Evolutionary conservation across 2,113 vertebrate genomes (phyloP).

Genomic region (Xenotilapia caudafasciata): DNA sequence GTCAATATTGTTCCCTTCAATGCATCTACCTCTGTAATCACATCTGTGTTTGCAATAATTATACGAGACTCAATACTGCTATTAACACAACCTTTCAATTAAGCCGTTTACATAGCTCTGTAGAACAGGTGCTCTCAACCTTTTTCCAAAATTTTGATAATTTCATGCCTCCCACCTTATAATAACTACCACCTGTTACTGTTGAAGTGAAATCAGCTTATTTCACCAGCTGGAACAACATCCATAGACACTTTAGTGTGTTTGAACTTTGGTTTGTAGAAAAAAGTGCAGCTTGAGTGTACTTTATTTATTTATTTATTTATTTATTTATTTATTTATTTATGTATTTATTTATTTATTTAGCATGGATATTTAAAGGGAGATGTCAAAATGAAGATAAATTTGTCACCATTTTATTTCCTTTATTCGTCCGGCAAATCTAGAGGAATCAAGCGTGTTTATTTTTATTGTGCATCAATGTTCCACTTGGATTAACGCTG

Average conservation of each 20-base stretch:
- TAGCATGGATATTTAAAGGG: neutral
- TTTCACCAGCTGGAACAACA: neutral
- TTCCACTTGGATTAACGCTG: neutral
- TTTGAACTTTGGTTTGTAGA: neutral
- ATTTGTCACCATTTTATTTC: neutral
- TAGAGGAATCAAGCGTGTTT: neutral
- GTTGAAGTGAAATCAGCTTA: neutral
- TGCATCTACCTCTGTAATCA: slow-evolving; percentile 5
- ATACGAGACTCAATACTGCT: neutral
- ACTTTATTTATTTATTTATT: neutral
- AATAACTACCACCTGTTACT: slow-evolving; percentile 7
- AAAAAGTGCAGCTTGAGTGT: neutral
- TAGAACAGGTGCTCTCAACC: neutral
- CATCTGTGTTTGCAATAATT: neutral
- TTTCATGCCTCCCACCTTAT: neutral
- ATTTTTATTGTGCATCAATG: neutral
- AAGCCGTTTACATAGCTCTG: neutral
- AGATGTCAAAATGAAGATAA: neutral
- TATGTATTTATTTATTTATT: neutral
- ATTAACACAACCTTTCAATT: slow-evolving; percentile 16
- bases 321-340: neutral
- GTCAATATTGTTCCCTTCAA: neutral
- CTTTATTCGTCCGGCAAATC: neutral
- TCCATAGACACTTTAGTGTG: neutral
- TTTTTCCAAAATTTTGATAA: neutral